Conservation (phyloP, 1,140 invertebrate species). For the Scaptomyza pallida region DNA sequence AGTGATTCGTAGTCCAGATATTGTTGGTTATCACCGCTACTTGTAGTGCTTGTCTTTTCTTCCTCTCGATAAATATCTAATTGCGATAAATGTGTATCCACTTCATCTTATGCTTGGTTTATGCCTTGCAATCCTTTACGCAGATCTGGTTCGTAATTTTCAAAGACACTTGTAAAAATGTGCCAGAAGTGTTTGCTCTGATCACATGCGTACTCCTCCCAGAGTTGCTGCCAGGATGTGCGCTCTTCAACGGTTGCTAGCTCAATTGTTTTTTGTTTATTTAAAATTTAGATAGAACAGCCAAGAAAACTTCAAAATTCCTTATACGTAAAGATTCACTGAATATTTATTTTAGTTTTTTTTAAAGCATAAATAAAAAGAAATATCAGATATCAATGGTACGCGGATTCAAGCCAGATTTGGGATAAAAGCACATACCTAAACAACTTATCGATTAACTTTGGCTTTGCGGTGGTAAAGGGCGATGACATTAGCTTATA, state of each 20-base stretch:
- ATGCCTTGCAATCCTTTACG: conserved; percentile 1
- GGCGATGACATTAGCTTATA: no score
- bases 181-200: conserved; percentile 52
- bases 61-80: conserved; percentile 16
- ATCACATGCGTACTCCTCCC: conserved; percentile 85
- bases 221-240: conserved; percentile 53
- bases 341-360: no score
- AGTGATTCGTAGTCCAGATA: conserved; percentile 15
- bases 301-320: no score
- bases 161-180: conserved; percentile 58
- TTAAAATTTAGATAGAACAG: no score
- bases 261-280: no score
- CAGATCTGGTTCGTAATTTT: conserved; percentile 55
- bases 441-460: no score
- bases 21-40: background rate
- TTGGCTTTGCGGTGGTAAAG: no score
- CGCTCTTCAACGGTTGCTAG: conserved; percentile 86
- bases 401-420: no score
- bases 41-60: conserved; percentile 11
- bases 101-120: background rate
- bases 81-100: conserved; percentile 30
- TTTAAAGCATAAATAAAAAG: no score
- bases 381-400: no score
- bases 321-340: no score
- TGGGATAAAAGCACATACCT: no score